Base-by-base conservation (phyloP, 1,140 invertebrate genomes). In the Drosophila pseudoananassae region DNA sequence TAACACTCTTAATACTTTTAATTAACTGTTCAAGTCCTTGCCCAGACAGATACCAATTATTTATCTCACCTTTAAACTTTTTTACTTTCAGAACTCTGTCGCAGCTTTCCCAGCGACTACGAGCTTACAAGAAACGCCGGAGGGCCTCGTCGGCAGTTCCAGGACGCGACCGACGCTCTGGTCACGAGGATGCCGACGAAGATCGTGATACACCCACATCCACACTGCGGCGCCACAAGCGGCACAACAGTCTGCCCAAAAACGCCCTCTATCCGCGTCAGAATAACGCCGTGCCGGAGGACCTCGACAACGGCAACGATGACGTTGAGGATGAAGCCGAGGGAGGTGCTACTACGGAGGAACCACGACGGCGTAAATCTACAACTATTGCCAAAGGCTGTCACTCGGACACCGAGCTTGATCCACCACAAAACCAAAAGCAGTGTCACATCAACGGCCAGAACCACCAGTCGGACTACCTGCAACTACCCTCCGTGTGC, bases 401-500 rank as follows among this genome's bases (percentile, higher is more conserved):
- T 23, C 84, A 91, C 49, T 91, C 87, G 15, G 90, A 90, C 23
- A 85, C 83, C 0, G 87, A 91, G 47, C 47, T 87, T 27, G 83
- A 90, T 49, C 65, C 73, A 20, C 73, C 64, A 15, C 12, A 50
- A 15, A 23, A 51, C 17, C 23, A 40, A 8, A 56, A 69, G 6
- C 40, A 54, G n/a, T 68, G 72, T 12, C 73, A 60, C 20, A 27
- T 33, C 4, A 29, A 43, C 46, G 49, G 33, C 33, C 72, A 56
- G 31, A 73, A 46, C 14, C 77, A 85, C n/a, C 70, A 68, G 38
- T 23, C 78, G 71, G 92, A 93, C 46, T 93, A 93, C 49, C 77
- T 95, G 23, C 91, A 94, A 8, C 77, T 96, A 27, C 95, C 95
- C 1, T 95, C 95, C 2, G 95, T 95, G 0, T 97, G 95, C 88